Conservation (phyloP, 2,888 invertebrate genomes). For the Drosophila vallismaia region DNA sequence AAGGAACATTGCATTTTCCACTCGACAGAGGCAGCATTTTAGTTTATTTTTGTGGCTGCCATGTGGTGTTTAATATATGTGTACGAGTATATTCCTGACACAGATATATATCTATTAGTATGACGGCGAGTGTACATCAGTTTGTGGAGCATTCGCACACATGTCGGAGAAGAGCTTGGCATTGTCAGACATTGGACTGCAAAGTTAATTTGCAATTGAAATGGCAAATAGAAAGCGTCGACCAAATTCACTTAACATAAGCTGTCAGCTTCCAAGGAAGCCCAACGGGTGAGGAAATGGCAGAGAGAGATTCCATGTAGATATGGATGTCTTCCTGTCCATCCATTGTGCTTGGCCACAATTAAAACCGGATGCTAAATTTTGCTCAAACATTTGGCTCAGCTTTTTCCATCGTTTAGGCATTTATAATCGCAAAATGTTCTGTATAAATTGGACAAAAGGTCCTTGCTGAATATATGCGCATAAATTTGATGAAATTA, state of each 20-base stretch:
- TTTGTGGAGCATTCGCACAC: conserved; percentile 24
- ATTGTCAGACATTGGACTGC: conserved; percentile 48
- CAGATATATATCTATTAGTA: neutral
- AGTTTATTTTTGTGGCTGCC: conserved; percentile 62
- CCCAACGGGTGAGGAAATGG: neutral
- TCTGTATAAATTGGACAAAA: conserved; percentile 42
- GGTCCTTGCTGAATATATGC: conserved; percentile 56
- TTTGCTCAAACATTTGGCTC: conserved; percentile 17
- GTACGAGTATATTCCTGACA: conserved; percentile 1
- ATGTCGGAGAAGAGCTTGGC: conserved; percentile 14
- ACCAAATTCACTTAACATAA: conserved; percentile 47
- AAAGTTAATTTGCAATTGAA: conserved; percentile 72
- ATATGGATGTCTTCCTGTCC: conserved; percentile 31
- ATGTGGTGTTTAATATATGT: conserved; percentile 38
- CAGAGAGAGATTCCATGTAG: conserved; percentile 5
- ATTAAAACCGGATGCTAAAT: conserved; percentile 49
- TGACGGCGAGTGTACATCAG: conserved; percentile 15
- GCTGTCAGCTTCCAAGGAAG: conserved; percentile 24
- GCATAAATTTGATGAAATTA: conserved; percentile 60
- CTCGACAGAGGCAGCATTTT: conserved; percentile 53
- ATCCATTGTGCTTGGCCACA: conserved; percentile 32
- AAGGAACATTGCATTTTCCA: conserved; percentile 46
- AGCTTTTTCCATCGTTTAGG: conserved; percentile 33
- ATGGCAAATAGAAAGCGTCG: conserved; percentile 51
- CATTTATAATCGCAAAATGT: conserved; percentile 47